Evolutionary conservation across 1,140 invertebrate species (phyloP), one percentile per base, ranked within the genome.

Genomic region (Drusus annulatus): DNA sequence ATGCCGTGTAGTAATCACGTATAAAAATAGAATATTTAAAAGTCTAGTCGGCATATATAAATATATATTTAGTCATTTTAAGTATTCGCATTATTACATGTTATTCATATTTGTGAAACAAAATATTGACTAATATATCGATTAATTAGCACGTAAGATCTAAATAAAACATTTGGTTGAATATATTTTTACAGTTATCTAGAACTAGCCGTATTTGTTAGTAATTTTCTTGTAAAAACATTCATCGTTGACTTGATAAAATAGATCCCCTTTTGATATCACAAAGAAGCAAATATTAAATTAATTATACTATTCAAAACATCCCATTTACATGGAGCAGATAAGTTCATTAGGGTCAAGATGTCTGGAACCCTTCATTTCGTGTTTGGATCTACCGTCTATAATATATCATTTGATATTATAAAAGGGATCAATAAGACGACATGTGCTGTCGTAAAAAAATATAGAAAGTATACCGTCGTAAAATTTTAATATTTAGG

Each of bases 401-500:
- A 28, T 74, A 74, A 74, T 74, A 54, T 74, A 74, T 74, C 69
- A 74, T 74, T 19, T 17, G 69, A 52, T 74, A 74, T 74, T 74
- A 74, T 63, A 74, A 56, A 36, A 63, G 45, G 36, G 58, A 77
- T 73, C 65, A 75, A 56, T 76, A 79, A 68, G 74, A 79, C 31
- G 73, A 78, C 71, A 78, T 78, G 73, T 78, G 76, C 76, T 69
- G 51, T 31, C 19, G 45, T 69, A 79, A 78, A 79, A n/a, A 79
- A 79, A 79, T 45, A 62, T 82, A 82, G 81, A 82, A 82, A 82
- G 81, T 82, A 16, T 77, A 58, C 25, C 56, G 71, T 45, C 71
- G 56, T 60, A 60, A 65, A 83, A 74, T 78, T 81, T 81, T 79
- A 45, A 80, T 80, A 83, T 83, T 75, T 80, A 60, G 81, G 81